Evolutionary conservation across 1,140 invertebrate species (phyloP).

Genomic region (Leguminivora glycinivorella): DNA sequence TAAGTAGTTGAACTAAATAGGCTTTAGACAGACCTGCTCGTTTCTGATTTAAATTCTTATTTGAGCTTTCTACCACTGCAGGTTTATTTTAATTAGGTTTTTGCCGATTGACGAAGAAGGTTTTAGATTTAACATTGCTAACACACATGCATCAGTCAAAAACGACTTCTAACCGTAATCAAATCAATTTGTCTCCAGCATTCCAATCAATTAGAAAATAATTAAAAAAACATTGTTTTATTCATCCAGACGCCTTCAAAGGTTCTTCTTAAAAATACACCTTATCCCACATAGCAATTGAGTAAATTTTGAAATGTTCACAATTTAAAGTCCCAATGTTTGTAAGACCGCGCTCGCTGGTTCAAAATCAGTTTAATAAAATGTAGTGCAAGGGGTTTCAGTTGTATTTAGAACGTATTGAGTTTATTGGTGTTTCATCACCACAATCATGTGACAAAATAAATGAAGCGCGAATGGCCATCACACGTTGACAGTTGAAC

Average conservation of each 20-base stretch:
- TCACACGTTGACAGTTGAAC: conserved; percentile 29
- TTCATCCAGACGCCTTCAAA: neutral
- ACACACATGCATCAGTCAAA: neutral
- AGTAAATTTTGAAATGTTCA: neutral
- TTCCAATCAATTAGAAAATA: neutral
- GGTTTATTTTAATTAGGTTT: neutral
- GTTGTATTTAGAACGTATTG: neutral
- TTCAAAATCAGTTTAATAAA: conserved; percentile 7
- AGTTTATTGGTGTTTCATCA: conserved; percentile 32
- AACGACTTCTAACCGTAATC: neutral
- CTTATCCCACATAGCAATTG: neutral
- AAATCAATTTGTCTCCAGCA: neutral
- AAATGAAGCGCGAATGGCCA: neutral
- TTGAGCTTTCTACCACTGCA: neutral
- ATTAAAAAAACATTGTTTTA: neutral
- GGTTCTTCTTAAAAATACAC: neutral
- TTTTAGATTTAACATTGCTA: neutral
- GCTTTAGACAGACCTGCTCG: neutral
- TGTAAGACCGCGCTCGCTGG: neutral
- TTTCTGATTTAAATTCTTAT: neutral
- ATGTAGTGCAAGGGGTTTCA: neutral
- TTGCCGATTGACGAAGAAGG: neutral
- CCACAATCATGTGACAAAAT: conserved; percentile 32
- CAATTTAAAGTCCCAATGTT: neutral
- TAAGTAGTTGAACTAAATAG: neutral